These are phyloP conservation scores for Pherbina coryleti DNA, from an alignment of 2,888 invertebrate genomes.

Conservation along the genomic window DNA sequence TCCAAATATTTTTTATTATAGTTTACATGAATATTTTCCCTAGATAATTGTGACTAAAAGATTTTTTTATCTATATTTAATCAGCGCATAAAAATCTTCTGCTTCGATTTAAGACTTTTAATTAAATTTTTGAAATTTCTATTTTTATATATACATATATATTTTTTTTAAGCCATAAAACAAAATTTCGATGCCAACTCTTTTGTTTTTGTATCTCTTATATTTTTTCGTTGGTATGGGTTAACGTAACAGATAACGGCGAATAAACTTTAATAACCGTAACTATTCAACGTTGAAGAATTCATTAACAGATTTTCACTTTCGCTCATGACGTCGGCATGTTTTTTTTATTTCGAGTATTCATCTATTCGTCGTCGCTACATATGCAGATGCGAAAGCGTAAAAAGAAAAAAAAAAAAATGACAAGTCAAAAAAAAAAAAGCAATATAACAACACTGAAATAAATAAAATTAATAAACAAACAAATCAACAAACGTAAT, in stretches of 20 bases:
- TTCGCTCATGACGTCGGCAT: conserved; percentile 64
- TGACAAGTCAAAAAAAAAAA: background rate
- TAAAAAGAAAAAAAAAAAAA: background rate
- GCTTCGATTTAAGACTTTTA: too few species aligned
- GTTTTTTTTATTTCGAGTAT: too few species aligned
- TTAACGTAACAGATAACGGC: conserved; percentile 17
- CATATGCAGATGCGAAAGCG: background rate
- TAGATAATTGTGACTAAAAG: too few species aligned
- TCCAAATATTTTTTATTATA: too few species aligned
- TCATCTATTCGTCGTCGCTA: too few species aligned
- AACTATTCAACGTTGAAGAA: conserved; percentile 67
- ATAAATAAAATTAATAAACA: conserved; percentile 16
- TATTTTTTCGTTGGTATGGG: conserved; percentile 8
- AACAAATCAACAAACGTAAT: conserved; percentile 15
- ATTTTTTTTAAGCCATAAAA: background rate
- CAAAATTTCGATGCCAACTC: background rate
- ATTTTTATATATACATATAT: too few species aligned
- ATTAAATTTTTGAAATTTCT: background rate
- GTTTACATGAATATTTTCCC: too few species aligned
- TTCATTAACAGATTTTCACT: conserved; percentile 68
- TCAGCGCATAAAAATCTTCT: too few species aligned
- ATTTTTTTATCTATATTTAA: too few species aligned
- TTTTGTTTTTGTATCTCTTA: background rate
- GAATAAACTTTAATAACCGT: conserved; percentile 58
- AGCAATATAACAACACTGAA: background rate